These are phyloP conservation scores for Globodera rostochiensis DNA, from an alignment of 1,140 invertebrate species.

Conservation along the genomic window DNA sequence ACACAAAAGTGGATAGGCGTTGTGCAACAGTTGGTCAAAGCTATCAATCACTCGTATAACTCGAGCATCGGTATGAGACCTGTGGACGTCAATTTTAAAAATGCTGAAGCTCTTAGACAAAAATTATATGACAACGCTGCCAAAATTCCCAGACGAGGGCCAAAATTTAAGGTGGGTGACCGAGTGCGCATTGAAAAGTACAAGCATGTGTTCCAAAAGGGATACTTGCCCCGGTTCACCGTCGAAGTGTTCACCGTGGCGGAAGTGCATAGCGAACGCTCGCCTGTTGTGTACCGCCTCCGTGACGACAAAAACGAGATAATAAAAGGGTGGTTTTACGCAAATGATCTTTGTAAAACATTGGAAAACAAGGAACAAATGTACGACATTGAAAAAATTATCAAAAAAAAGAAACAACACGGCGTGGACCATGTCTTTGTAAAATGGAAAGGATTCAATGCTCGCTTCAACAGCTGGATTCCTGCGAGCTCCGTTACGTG, in stretches of 20 bases:
- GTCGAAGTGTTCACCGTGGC: conserved; percentile 32
- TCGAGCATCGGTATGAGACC: conserved; percentile 38
- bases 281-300: conserved; percentile 10
- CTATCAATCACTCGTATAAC: conserved; percentile 40
- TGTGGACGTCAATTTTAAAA: conserved; percentile 33
- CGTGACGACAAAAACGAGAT: conserved; percentile 4
- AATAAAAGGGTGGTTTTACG: conserved; percentile 29
- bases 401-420: conserved; percentile 1
- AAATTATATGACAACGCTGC: neutral
- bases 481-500: neutral
- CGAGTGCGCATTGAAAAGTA: conserved; percentile 28
- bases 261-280: neutral
- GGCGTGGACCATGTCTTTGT: conserved; percentile 29
- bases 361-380: neutral
- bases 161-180: conserved; percentile 20
- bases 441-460: conserved; percentile 5
- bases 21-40: conserved; percentile 31
- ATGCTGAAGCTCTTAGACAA: conserved; percentile 18
- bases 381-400: conserved; percentile 19
- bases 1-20: conserved; percentile 43
- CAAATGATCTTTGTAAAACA: conserved; percentile 52
- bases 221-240: conserved; percentile 34
- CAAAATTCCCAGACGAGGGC: neutral
- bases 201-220: conserved; percentile 32
- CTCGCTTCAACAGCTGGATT: conserved; percentile 25